Evolutionary conservation across 2,888 invertebrate genomes (phyloP).

Genomic region (Eueremaeus valkanovi): DNA sequence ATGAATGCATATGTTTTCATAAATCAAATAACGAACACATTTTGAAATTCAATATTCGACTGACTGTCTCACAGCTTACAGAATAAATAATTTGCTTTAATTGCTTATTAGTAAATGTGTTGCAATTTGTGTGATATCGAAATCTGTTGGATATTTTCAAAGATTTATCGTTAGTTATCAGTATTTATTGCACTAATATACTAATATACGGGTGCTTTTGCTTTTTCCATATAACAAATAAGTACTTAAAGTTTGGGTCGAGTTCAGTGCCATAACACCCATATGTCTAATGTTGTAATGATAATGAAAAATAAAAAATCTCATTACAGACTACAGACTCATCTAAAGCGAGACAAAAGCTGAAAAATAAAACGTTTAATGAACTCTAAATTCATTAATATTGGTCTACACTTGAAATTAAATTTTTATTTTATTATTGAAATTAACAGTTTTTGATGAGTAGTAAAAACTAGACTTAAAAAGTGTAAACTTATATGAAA

Average conservation of each 20-base stretch:
- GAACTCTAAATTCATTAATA: not conserved
- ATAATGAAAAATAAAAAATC: slow-evolving; percentile 12
- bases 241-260: not conserved
- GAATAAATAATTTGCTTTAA: not conserved
- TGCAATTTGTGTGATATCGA: not conserved
- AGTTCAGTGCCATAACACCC: slow-evolving; percentile 27
- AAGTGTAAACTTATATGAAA: not conserved
- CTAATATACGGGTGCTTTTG: not conserved
- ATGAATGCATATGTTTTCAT: not conserved
- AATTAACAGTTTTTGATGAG: too few species aligned
- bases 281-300: slow-evolving; percentile 21
- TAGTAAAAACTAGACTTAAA: too few species aligned
- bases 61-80: not conserved
- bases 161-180: not conserved
- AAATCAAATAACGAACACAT: not conserved
- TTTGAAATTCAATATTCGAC: not conserved
- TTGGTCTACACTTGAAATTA: not conserved
- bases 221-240: not conserved
- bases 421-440: not conserved
- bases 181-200: not conserved
- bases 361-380: slow-evolving; percentile 11
- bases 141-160: not conserved
- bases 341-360: not conserved
- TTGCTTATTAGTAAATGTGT: slow-evolving; percentile 11
- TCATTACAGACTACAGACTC: not conserved